A percentile compares a stretch with the other conserved stretches of the same genome.
phyloP scores from a whole-genome alignment of 53 echinoderm and acorn worm genomes.

The Arbacia lixula region DNA sequence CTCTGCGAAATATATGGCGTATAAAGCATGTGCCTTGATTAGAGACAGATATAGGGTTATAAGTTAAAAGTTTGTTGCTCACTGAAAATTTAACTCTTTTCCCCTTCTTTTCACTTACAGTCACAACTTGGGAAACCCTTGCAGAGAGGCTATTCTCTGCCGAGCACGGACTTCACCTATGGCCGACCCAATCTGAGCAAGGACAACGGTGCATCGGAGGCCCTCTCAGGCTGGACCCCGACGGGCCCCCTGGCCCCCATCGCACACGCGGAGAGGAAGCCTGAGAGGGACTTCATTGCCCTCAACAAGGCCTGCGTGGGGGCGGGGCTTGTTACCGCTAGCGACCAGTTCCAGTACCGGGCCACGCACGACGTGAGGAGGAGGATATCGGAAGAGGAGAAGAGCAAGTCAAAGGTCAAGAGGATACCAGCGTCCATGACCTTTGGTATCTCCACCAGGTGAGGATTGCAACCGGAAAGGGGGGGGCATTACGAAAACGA shows the following conservation, averaged over 20 bases:
- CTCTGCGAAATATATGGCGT: no score
- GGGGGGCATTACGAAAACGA: not conserved
- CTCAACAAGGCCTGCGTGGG: conserved; percentile 92
- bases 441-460: conserved; percentile 98
- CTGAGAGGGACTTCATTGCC: conserved; percentile 94
- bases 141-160: conserved; percentile 85
- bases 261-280: conserved; percentile 74
- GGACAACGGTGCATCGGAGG: conserved; percentile 90
- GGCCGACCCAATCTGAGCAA: conserved; percentile 88
- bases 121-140: conserved; percentile 85
- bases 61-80: not conserved
- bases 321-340: conserved; percentile 86
- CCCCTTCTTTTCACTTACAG: conserved; percentile 42
- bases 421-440: conserved; percentile 97
- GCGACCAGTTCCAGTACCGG: conserved; percentile 97
- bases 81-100: not conserved
- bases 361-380: conserved; percentile 95
- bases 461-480: not conserved
- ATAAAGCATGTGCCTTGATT: no score
- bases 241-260: conserved; percentile 64
- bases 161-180: conserved; percentile 81
- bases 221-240: conserved; percentile 86
- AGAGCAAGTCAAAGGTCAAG: conserved; percentile 89
- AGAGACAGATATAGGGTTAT: no score
- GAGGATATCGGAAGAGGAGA: conserved; percentile 94